These are phyloP conservation scores for Diglossa cyanea DNA, from an alignment of 2,797 vertebrate genomes.

Conservation along the genomic window DNA sequence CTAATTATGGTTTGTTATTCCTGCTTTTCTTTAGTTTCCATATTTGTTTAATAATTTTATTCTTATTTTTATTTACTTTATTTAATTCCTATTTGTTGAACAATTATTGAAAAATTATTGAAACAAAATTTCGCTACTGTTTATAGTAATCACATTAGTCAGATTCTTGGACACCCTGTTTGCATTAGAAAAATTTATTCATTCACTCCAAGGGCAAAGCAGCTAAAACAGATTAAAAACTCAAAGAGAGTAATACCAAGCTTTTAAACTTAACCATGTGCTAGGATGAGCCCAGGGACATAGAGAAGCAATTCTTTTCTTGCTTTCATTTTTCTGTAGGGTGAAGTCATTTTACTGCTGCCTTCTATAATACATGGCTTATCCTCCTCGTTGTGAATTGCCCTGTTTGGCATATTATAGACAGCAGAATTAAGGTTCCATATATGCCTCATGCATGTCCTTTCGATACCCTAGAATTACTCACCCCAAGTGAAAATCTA, in stretches of 20 bases:
- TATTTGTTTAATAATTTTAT: slow-evolving; percentile 15
- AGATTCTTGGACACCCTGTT: slow-evolving; percentile 24
- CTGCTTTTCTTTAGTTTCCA: slow-evolving; percentile 27
- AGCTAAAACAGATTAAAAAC: slow-evolving; percentile 44
- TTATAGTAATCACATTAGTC: slow-evolving; percentile 46
- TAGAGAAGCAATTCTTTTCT: background rate
- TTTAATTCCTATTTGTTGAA: background rate
- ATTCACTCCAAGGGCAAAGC: slow-evolving; percentile 26
- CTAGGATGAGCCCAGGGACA: background rate
- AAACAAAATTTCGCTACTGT: slow-evolving; percentile 28
- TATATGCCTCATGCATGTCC: background rate
- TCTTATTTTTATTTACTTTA: slow-evolving; percentile 18
- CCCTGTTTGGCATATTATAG: background rate
- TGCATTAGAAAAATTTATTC: slow-evolving; percentile 25
- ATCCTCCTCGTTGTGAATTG: background rate
- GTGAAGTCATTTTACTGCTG: background rate
- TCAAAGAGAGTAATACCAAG: background rate
- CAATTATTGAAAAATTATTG: slow-evolving; percentile 25
- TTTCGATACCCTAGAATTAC: background rate
- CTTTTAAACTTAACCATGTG: background rate
- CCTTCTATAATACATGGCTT: background rate
- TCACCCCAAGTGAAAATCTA: background rate
- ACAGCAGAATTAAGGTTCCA: background rate
- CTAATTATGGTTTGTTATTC: slow-evolving; percentile 31
- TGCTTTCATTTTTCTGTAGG: background rate